Conservation (phyloP, 2,797 vertebrate genomes). For the Rhinatrema bivittatum region DNA sequence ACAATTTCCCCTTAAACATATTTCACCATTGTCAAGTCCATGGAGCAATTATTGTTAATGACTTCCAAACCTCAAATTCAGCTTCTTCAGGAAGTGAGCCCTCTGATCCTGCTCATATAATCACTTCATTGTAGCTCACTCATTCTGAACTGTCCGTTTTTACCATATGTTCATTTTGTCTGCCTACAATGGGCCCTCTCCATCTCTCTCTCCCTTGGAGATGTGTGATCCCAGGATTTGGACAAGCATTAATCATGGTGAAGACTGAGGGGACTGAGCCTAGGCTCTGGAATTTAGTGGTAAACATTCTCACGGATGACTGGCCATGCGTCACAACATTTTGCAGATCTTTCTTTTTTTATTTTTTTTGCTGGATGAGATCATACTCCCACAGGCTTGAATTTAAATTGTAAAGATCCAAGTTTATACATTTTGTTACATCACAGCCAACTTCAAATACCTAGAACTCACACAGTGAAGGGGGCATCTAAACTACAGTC, state of each 20-base stretch:
- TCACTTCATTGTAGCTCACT: too few species aligned
- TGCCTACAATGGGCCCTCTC: too few species aligned
- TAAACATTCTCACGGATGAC: slow-evolving; percentile 44
- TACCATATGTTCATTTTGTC: too few species aligned
- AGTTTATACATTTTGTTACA: slow-evolving; percentile 22
- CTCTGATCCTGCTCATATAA: too few species aligned
- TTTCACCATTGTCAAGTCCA: too few species aligned
- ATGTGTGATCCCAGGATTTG: slow-evolving; percentile 11
- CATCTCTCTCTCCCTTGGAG: background rate
- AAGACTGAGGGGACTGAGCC: background rate
- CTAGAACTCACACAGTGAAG: background rate
- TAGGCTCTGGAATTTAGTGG: slow-evolving; percentile 17
- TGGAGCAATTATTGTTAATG: too few species aligned
- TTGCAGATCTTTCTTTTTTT: slow-evolving; percentile 45
- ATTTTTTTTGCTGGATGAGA: slow-evolving; percentile 36
- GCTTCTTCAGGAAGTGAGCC: too few species aligned
- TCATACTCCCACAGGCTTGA: slow-evolving; percentile 24
- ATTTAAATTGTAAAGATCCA: slow-evolving; percentile 21
- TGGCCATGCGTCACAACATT: slow-evolving; percentile 40
- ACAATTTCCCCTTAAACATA: too few species aligned
- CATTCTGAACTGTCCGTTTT: too few species aligned
- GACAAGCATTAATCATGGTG: background rate
- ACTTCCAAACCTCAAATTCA: too few species aligned
- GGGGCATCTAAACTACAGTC: background rate
- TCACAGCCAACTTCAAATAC: slow-evolving; percentile 20